phyloP scores from a whole-genome alignment of 2,113 vertebrate species.

The Paracyprichromis sp. region DNA sequence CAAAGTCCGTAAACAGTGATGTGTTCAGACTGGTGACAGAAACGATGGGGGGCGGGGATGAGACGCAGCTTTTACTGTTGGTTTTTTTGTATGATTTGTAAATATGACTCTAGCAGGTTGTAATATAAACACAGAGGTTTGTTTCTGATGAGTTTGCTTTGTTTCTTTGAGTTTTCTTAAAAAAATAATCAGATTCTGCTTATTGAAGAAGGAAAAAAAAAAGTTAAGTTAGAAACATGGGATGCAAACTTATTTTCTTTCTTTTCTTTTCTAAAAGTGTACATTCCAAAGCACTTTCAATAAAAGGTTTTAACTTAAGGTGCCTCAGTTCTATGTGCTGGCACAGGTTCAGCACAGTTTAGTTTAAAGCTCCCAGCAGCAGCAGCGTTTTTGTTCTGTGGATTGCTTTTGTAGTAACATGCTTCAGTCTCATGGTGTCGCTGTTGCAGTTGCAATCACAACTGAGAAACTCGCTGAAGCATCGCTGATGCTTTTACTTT shows the following conservation, averaged over 20 bases:
- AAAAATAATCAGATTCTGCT: not conserved
- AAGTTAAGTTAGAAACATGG: not conserved
- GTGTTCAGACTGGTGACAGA: not conserved
- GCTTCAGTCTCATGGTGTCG: not conserved
- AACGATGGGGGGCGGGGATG: not conserved
- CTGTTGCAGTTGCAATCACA: not conserved
- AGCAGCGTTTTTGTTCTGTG: not conserved
- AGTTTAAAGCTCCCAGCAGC: not conserved
- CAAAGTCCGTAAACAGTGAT: not conserved
- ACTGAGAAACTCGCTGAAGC: not conserved
- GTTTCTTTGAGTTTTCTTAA: conserved; percentile 13
- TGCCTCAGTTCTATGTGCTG: not conserved
- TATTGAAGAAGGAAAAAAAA: not conserved
- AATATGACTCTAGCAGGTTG: conserved; percentile 60
- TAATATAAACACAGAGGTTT: conserved; percentile 36
- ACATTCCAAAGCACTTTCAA: conserved; percentile 66
- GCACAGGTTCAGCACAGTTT: not conserved
- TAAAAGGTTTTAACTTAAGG: conserved; percentile 53
- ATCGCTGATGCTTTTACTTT: not conserved
- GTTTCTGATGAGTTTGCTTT: conserved; percentile 20
- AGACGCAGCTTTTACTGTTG: conserved; percentile 7
- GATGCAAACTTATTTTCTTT: not conserved
- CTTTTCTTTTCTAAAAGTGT: conserved; percentile 31
- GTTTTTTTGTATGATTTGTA: conserved; percentile 70
- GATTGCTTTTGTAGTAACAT: not conserved